Conservation (phyloP, 2,888 invertebrate species). For the Tromatobia lineatoria region DNA sequence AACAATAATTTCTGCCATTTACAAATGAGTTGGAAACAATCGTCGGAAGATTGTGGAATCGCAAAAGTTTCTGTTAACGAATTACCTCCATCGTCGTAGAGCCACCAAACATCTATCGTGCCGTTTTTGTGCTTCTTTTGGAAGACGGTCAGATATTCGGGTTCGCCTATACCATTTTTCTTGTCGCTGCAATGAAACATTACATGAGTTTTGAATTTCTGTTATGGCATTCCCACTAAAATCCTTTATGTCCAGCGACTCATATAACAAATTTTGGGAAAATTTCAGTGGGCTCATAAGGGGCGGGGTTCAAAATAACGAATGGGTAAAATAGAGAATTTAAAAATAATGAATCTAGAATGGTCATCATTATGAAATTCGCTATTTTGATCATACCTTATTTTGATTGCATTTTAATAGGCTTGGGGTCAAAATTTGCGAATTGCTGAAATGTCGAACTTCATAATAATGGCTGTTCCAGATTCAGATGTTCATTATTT, state of each 20-base stretch:
- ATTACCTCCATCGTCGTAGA: constrained; percentile 95
- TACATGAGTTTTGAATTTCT: background rate
- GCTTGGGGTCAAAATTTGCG: too few relatives aligned
- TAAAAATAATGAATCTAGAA: too few relatives aligned
- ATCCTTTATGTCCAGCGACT: background rate
- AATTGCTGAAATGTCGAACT: too few relatives aligned
- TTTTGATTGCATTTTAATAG: too few relatives aligned
- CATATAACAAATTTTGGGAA: too few relatives aligned
- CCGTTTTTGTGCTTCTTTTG: constrained; percentile 92
- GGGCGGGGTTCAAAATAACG: too few relatives aligned
- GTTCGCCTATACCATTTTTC: constrained; percentile 77
- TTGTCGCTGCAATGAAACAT: constrained; percentile 74
- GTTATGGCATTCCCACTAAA: background rate
- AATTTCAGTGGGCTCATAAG: too few relatives aligned
- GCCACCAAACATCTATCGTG: constrained; percentile 97
- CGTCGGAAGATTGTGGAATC: background rate
- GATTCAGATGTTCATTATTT: too few relatives aligned
- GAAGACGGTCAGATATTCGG: constrained; percentile 91
- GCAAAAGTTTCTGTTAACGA: constrained; percentile 26
- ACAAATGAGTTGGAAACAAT: constrained; percentile 63
- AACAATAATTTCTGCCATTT: constrained; percentile 67
- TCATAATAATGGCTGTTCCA: too few relatives aligned
- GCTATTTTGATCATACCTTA: too few relatives aligned
- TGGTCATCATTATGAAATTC: too few relatives aligned
- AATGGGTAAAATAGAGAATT: too few relatives aligned